Conservation (phyloP, 1,140 invertebrate genomes). For the Aphelenchoides fujianensis region DNA sequence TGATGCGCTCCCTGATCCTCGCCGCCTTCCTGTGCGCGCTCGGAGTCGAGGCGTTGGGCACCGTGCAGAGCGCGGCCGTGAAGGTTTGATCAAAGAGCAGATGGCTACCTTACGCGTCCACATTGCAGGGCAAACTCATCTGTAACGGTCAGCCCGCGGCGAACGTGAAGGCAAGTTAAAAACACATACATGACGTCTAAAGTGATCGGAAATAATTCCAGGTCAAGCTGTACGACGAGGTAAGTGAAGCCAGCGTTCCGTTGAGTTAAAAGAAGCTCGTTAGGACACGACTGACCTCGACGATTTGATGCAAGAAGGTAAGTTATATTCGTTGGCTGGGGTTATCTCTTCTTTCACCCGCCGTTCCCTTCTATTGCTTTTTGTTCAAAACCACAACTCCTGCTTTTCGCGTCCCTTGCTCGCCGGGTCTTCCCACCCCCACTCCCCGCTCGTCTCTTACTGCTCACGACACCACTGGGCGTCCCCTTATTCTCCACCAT, state of each 20-base stretch:
- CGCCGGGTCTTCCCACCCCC: no score
- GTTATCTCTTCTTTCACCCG: no score
- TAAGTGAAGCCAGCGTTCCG: background rate
- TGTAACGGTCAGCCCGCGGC: slow-evolving; percentile 45
- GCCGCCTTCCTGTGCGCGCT: background rate
- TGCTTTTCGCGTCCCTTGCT: no score
- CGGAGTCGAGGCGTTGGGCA: background rate
- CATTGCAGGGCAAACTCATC: slow-evolving; percentile 2
- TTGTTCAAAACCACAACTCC: no score
- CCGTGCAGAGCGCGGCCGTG: slow-evolving; percentile 3
- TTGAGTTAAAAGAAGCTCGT: background rate
- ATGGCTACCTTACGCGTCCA: background rate
- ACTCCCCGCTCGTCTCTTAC: no score
- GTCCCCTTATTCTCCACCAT: no score
- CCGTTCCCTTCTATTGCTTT: no score
- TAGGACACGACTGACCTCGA: slow-evolving; percentile 36
- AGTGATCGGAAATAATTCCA: no score
- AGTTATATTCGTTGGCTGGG: no score
- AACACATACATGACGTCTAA: no score
- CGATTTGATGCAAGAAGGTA: slow-evolving; percentile 40
- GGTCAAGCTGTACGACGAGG: slow-evolving; percentile 46
- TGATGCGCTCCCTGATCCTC: background rate
- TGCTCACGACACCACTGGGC: no score
- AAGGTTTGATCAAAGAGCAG: background rate
- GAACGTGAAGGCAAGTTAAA: slow-evolving; percentile 46